Base-by-base conservation (phyloP, 2,113 vertebrate species). In the Periophthalmus modestus region DNA sequence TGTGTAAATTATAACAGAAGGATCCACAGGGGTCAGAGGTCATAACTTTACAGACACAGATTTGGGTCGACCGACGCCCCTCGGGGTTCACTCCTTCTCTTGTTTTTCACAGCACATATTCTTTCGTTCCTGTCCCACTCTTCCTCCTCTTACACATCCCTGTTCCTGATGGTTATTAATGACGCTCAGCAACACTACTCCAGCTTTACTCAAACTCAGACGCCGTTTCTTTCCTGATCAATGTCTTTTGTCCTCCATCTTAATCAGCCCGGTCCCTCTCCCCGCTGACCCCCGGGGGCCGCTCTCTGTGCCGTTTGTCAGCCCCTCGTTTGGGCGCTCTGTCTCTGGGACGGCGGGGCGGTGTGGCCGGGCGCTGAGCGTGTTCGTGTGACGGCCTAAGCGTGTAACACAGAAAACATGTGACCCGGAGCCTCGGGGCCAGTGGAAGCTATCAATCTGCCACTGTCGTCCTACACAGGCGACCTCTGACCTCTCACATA, bases 381-480 rank as follows among this genome's bases (percentile, higher is more conserved):
- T 58, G 72, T 59, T 61, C 79, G 69, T 70, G 61, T 59, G 72
- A 68, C 36, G 54, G 66, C 73, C 74, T 57, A 75, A 46, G 85
- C 77, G 50, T 85, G 80, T 90, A 92, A 92, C 83, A 87, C 77
- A 85, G 74, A 74, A 88, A 86, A 70, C 75, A 80, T 90, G 91
- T 85, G 87, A 87, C 87, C 88, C 84, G 63, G 65, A 71, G 73
- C 57, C 67, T 78, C 70, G 54, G 71, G 68, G 77, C 50, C 77
- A 74, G 71, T 82, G 74, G 52, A 81, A 81, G 52, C 67, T 70
- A 85, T 91, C 88, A 88, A 89, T 89, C 89, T 88, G 81, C 77
- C 85, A 72, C 57, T 48, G 66, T 71, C 52, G 54, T 82, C 80
- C 72, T 71, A 82, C 81, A 79, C 78, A 69, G 66, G n/a, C 33